A percentile compares a stretch with the other conserved stretches of the same genome.
Evolutionary conservation across 1,140 invertebrate species (phyloP).

Genomic region (Polypedilum vanderplanki): DNA sequence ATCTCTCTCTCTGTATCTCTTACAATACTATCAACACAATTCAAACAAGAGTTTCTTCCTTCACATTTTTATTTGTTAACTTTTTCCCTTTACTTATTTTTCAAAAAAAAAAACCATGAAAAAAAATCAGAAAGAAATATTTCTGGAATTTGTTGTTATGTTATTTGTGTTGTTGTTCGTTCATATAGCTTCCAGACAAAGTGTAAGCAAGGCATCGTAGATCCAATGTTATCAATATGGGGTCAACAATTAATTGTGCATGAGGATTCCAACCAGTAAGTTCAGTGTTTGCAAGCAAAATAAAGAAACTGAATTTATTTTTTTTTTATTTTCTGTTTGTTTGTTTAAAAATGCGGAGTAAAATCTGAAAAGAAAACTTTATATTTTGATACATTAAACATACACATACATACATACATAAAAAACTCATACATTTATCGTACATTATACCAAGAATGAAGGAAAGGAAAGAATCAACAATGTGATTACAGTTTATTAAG

Average conservation of each 20-base stretch:
- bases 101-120: background rate
- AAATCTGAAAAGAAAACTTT: background rate
- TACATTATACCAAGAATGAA: too few relatives aligned
- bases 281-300: slow-evolving; percentile 41
- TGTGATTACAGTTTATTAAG: too few relatives aligned
- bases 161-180: slow-evolving; percentile 39
- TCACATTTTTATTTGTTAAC: background rate
- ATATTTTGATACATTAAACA: background rate
- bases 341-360: too few relatives aligned
- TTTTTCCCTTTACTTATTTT: background rate
- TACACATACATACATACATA: background rate
- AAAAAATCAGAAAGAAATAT: slow-evolving; percentile 25
- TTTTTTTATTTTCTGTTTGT: too few relatives aligned
- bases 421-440: too few relatives aligned
- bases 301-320: background rate
- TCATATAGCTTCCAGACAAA: slow-evolving; percentile 84
- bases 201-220: slow-evolving; percentile 88
- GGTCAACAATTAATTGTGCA: slow-evolving; percentile 93
- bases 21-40: too few relatives aligned
- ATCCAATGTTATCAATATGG: slow-evolving; percentile 95
- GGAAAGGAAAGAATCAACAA: background rate
- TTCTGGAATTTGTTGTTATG: slow-evolving; percentile 33
- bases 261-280: slow-evolving; percentile 93
- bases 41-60: background rate
- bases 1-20: background rate